Conservation (phyloP, 2,113 vertebrate species). For the Hiodon tergisus region DNA sequence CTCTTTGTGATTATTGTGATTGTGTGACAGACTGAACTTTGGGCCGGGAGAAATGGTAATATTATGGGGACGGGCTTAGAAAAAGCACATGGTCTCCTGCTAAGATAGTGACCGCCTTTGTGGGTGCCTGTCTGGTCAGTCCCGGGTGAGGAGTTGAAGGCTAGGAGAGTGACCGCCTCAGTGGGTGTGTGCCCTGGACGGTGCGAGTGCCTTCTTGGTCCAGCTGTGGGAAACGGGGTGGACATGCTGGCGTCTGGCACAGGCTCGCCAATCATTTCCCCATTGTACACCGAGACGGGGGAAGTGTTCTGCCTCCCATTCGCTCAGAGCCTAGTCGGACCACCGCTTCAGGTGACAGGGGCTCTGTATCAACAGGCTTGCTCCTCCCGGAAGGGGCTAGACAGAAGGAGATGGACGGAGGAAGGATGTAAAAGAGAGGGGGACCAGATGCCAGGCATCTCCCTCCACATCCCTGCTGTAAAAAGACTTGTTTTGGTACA, state of each 20-base stretch:
- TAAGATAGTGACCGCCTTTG: no score
- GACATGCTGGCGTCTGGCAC: slow-evolving; percentile 79
- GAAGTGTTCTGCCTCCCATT: slow-evolving; percentile 78
- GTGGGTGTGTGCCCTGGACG: no score
- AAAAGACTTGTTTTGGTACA: slow-evolving; percentile 70
- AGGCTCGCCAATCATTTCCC: slow-evolving; percentile 53
- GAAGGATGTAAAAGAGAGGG: slow-evolving; percentile 69
- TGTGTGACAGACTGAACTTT: no score
- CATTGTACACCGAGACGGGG: slow-evolving; percentile 72
- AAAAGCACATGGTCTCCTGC: no score
- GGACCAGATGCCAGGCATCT: slow-evolving; percentile 68
- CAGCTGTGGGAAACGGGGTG: slow-evolving; percentile 31
- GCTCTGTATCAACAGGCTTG: neutral
- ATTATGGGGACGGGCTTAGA: no score
- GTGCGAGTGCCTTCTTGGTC: no score
- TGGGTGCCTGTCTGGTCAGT: no score
- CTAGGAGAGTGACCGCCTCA: no score
- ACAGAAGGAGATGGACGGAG: slow-evolving; percentile 17
- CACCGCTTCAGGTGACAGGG: slow-evolving; percentile 77
- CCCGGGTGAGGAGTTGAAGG: no score
- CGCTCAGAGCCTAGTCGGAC: slow-evolving; percentile 83
- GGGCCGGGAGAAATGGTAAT: no score
- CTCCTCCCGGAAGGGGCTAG: neutral
- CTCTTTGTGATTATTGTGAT: no score
- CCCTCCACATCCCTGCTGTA: slow-evolving; percentile 25